Percentiles rank a stretch among this genome's conserved stretches.
Conservation (phyloP, 1,140 invertebrate genomes). For the Lepidotrigona ventralis region DNA sequence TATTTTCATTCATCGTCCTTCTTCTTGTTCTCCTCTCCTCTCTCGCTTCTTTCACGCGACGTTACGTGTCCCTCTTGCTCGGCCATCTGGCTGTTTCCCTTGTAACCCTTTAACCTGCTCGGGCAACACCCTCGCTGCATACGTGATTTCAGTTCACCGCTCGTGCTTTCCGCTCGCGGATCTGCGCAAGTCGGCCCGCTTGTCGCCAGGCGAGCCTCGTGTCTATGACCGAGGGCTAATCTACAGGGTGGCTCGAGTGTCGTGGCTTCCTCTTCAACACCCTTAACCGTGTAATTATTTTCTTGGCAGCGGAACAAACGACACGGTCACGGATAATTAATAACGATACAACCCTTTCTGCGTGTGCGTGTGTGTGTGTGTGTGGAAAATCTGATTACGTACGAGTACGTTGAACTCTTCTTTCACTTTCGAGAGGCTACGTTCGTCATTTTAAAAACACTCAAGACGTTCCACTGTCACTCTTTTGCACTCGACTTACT, state of each 20-base stretch:
- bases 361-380: too few species aligned
- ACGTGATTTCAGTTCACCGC: slow-evolving; percentile 11
- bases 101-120: neutral
- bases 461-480: too few species aligned
- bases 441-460: too few species aligned
- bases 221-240: slow-evolving; percentile 35
- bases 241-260: slow-evolving; percentile 34
- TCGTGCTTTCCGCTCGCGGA: neutral
- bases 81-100: neutral
- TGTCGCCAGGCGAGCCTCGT: slow-evolving; percentile 33
- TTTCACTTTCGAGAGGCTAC: too few species aligned
- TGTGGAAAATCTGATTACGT: too few species aligned
- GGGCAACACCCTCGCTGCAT: slow-evolving; percentile 35
- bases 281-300: slow-evolving; percentile 25
- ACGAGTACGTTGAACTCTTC: too few species aligned
- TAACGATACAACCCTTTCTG: neutral
- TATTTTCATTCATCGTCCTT: neutral
- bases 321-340: neutral
- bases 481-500: too few species aligned
- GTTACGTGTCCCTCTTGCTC: too few species aligned
- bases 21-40: too few species aligned
- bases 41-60: too few species aligned
- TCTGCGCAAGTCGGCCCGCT: slow-evolving; percentile 35
- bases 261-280: neutral
- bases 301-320: neutral